A percentile compares a stretch with the other conserved stretches of the same genome.
Conservation (phyloP, 2,797 vertebrate species). For the Coregonus suidteri region DNA sequence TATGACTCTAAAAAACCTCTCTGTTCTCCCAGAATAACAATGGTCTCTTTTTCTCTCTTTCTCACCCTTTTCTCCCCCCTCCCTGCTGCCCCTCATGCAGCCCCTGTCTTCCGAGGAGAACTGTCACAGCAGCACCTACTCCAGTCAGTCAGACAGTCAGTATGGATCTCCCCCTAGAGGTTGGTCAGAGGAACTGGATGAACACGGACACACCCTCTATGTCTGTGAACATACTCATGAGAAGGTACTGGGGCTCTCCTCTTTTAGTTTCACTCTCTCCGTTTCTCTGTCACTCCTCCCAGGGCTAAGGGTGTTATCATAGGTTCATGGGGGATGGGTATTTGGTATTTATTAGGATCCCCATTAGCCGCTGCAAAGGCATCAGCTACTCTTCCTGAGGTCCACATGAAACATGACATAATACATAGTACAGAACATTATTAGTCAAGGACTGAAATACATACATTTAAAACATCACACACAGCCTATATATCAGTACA, state of each 20-base stretch:
- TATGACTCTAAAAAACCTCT: not conserved
- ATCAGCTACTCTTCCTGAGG: too few relatives aligned
- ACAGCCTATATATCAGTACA: too few relatives aligned
- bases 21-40: slow-evolving; percentile 41
- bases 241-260: slow-evolving; percentile 81
- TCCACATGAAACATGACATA: too few relatives aligned
- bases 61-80: slow-evolving; percentile 63
- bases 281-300: slow-evolving; percentile 1
- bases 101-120: slow-evolving; percentile 91
- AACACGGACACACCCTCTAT: slow-evolving; percentile 96
- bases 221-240: slow-evolving; percentile 96
- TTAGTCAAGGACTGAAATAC: too few relatives aligned
- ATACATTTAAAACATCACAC: too few relatives aligned
- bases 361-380: too few relatives aligned
- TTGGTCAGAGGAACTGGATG: slow-evolving; percentile 97
- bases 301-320: not conserved
- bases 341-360: too few relatives aligned
- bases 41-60: slow-evolving; percentile 62
- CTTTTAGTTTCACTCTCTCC: slow-evolving; percentile 58
- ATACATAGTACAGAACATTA: too few relatives aligned
- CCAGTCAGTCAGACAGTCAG: slow-evolving; percentile 96
- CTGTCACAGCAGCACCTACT: slow-evolving; percentile 90
- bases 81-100: slow-evolving; percentile 70
- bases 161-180: slow-evolving; percentile 93
- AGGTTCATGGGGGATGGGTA: not conserved